Conservation (phyloP, 2,888 invertebrate genomes). For the Atherix ibis region DNA sequence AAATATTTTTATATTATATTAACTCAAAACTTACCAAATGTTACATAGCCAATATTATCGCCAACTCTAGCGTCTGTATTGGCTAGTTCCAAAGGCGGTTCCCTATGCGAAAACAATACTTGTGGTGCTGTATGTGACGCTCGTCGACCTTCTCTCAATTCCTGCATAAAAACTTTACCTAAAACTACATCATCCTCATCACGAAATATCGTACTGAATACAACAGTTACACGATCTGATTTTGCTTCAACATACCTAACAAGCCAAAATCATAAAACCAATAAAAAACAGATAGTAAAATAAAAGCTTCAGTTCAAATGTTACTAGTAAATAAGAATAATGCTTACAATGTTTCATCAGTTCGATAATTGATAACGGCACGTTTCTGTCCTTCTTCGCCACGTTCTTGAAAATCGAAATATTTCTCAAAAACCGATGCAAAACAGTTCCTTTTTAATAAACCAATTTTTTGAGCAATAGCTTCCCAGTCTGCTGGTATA, state of each 20-base stretch:
- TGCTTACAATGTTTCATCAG: conserved; percentile 93
- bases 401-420: conserved; percentile 92
- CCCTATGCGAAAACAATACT: conserved; percentile 84
- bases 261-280: conserved; percentile 9
- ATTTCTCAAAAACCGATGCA: conserved; percentile 98
- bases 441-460: conserved; percentile 96
- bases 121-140: conserved; percentile 89
- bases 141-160: conserved; percentile 92
- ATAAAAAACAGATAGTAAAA: not conserved
- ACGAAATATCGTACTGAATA: conserved; percentile 96
- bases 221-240: conserved; percentile 95
- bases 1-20: too few species aligned
- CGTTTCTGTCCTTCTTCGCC: conserved; percentile 81
- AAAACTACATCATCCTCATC: conserved; percentile 97
- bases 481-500: conserved; percentile 80
- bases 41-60: conserved; percentile 98
- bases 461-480: conserved; percentile 79
- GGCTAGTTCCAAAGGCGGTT: conserved; percentile 89
- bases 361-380: conserved; percentile 96
- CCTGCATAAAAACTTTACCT: conserved; percentile 99
- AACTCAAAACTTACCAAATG: conserved; percentile 75
- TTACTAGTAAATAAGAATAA: conserved; percentile 1
- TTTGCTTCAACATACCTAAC: conserved; percentile 94
- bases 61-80: conserved; percentile 87
- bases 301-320: not conserved